Conservation (phyloP, 2,113 vertebrate species). For the Phylloscopus trochiloides region DNA sequence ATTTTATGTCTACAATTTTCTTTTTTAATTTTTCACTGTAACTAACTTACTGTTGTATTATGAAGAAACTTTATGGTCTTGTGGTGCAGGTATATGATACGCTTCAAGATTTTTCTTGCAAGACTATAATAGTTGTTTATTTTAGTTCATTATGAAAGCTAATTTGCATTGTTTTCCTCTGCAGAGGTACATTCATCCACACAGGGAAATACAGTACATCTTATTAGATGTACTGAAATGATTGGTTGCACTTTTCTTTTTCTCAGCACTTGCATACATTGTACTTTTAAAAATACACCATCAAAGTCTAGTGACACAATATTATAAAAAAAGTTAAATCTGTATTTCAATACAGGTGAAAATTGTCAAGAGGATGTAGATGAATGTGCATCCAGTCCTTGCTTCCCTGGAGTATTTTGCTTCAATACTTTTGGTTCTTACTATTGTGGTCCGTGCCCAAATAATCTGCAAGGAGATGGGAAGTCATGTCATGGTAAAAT, state of each 20-base stretch:
- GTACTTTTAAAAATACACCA: not conserved
- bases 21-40: not conserved
- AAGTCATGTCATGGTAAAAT: conserved; percentile 75
- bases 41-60: not conserved
- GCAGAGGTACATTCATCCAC: not conserved
- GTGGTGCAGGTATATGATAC: not conserved
- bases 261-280: not conserved
- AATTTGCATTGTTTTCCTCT: not conserved
- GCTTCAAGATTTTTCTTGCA: not conserved
- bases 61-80: not conserved
- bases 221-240: not conserved
- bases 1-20: not conserved
- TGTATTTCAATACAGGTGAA: conserved; percentile 71
- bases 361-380: conserved; percentile 86
- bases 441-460: conserved; percentile 80
- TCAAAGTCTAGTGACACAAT: not conserved
- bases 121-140: not conserved
- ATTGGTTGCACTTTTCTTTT: not conserved
- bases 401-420: conserved; percentile 79
- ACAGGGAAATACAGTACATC: not conserved
- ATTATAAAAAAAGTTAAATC: not conserved
- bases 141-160: not conserved
- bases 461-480: conserved; percentile 79
- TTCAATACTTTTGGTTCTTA: conserved; percentile 85
- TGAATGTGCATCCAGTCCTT: conserved; percentile 81